These are phyloP conservation scores for Micrasema longulum DNA, from an alignment of 1,140 invertebrate species.

Conservation along the genomic window DNA sequence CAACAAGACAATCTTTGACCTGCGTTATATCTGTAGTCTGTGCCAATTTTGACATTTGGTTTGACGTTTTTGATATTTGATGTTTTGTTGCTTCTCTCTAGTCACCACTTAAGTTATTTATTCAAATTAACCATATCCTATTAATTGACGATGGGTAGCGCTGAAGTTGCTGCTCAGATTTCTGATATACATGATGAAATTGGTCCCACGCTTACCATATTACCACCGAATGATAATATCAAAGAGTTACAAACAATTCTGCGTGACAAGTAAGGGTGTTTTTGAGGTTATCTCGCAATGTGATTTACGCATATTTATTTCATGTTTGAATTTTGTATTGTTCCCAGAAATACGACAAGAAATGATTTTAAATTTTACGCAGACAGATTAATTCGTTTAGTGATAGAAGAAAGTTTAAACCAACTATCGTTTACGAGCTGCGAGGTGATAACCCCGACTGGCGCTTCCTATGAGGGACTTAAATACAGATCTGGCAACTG, in stretches of 20 bases:
- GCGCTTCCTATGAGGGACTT: constrained; percentile 88
- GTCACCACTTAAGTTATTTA: background rate
- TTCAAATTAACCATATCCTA: background rate
- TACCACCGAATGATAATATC: constrained; percentile 89
- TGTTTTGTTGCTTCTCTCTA: too few species aligned
- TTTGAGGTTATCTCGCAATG: constrained; percentile 55
- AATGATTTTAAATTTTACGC: constrained; percentile 99
- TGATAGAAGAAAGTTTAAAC: constrained; percentile 98
- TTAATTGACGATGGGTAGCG: constrained; percentile 12
- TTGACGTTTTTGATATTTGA: background rate
- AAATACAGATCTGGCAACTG: constrained; percentile 97
- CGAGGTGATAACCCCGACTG: constrained; percentile 93
- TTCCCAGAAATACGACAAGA: constrained; percentile 87
- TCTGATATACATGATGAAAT: constrained; percentile 36
- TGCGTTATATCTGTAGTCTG: background rate
- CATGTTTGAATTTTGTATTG: background rate
- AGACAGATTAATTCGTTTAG: constrained; percentile 92
- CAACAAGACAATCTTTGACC: background rate
- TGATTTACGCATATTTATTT: background rate
- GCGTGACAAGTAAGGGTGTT: constrained; percentile 85
- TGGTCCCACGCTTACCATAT: constrained; percentile 77
- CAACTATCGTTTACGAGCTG: constrained; percentile 93
- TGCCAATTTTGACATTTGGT: background rate
- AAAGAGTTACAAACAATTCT: constrained; percentile 95
- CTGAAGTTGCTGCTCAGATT: constrained; percentile 3